Evolutionary conservation across 2,797 vertebrate genomes (phyloP).

Genomic region (Premnoplex brunnescens): DNA sequence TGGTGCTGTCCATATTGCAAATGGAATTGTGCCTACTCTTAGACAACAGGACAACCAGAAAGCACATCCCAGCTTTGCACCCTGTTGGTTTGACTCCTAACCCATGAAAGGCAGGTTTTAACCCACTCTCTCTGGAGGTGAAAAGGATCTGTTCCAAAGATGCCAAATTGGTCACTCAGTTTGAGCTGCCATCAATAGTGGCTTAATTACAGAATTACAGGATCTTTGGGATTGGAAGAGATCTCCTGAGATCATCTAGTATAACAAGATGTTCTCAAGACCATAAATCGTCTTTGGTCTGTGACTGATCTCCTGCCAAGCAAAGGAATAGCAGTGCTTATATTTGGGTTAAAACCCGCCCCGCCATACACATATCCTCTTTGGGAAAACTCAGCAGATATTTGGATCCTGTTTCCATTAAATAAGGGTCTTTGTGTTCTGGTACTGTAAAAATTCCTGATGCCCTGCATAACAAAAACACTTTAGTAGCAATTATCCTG

Average conservation of each 20-base stretch:
- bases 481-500: not conserved
- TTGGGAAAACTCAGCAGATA: not conserved
- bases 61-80: not conserved
- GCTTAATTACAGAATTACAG: not conserved
- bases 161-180: not conserved
- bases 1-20: not conserved
- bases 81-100: not conserved
- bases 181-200: not conserved
- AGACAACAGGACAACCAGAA: not conserved
- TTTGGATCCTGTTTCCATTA: not conserved
- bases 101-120: not conserved
- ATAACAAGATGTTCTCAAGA: not conserved
- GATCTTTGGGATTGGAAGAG: not conserved
- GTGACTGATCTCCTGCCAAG: conserved; percentile 5
- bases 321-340: not conserved
- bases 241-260: not conserved
- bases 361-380: not conserved
- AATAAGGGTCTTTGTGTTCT: not conserved
- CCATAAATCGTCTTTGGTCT: not conserved
- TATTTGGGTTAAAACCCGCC: not conserved
- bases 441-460: not conserved
- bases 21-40: not conserved
- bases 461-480: not conserved
- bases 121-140: not conserved
- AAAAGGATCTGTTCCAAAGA: not conserved